Conservation (phyloP, 2,113 vertebrate species). For the Rhea americana region DNA sequence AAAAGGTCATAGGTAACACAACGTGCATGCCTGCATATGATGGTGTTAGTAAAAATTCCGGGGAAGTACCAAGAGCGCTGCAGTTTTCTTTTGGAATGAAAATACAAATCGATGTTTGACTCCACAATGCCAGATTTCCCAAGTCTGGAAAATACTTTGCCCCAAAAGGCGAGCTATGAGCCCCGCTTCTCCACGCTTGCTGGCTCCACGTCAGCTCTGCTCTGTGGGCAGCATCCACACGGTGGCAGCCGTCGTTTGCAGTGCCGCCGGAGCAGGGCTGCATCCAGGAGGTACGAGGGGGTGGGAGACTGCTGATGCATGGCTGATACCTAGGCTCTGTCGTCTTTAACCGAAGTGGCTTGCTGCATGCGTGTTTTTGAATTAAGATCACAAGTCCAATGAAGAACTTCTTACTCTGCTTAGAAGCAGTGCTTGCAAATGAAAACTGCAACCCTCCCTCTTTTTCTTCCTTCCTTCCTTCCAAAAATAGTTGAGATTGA, state of each 20-base stretch:
- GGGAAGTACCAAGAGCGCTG: neutral
- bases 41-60: neutral
- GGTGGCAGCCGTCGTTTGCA: conserved; percentile 55
- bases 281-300: neutral
- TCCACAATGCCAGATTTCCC: neutral
- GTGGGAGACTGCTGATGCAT: rapidly evolving
- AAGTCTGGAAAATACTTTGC: neutral
- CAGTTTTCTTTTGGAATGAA: neutral
- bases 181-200: neutral
- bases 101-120: neutral
- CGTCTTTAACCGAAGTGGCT: rapidly evolving
- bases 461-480: neutral
- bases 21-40: neutral
- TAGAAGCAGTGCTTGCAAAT: neutral
- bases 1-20: neutral
- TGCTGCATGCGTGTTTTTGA: neutral
- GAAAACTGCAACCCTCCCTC: neutral
- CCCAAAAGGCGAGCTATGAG: neutral
- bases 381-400: neutral
- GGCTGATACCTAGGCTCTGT: neutral
- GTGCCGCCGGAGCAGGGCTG: neutral
- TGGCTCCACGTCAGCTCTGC: neutral
- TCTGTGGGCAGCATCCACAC: neutral
- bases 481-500: neutral
- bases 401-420: neutral